These are phyloP conservation scores for Polydrusus tereticollis DNA, from an alignment of 2,888 invertebrate species.

Conservation along the genomic window DNA sequence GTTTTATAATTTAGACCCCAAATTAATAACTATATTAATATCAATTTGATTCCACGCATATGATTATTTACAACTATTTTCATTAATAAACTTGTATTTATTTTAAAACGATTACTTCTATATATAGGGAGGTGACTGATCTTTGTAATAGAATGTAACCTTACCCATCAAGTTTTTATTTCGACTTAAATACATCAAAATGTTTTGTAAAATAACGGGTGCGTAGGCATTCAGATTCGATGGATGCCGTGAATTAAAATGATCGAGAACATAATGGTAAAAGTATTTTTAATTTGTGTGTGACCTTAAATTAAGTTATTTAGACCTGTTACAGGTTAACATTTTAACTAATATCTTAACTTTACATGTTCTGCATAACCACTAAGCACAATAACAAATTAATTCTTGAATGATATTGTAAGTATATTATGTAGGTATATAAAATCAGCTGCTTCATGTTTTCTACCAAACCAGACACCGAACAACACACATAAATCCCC, in stretches of 20 bases:
- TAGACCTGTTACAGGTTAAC: too few species aligned
- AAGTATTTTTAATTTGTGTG: too few species aligned
- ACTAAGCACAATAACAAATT: not conserved
- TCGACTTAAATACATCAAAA: not conserved
- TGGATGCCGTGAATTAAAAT: too few species aligned
- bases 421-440: too few species aligned
- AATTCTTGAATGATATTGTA: too few species aligned
- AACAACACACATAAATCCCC: slow-evolving; percentile 26
- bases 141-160: not conserved
- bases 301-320: too few species aligned
- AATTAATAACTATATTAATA: slow-evolving; percentile 20
- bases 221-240: not conserved
- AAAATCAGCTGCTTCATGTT: slow-evolving; percentile 22
- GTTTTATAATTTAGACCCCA: slow-evolving; percentile 19
- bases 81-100: slow-evolving; percentile 9
- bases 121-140: slow-evolving; percentile 12
- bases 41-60: slow-evolving; percentile 6
- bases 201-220: not conserved
- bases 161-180: not conserved
- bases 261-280: too few species aligned
- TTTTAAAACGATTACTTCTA: slow-evolving; percentile 9
- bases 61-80: slow-evolving; percentile 13
- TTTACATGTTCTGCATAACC: too few species aligned
- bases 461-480: slow-evolving; percentile 14
- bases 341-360: too few species aligned